Evolutionary conservation across 2,888 invertebrate genomes (phyloP), one percentile per base, ranked within the genome.

Genomic region (Pyrocoelia pectoralis): DNA sequence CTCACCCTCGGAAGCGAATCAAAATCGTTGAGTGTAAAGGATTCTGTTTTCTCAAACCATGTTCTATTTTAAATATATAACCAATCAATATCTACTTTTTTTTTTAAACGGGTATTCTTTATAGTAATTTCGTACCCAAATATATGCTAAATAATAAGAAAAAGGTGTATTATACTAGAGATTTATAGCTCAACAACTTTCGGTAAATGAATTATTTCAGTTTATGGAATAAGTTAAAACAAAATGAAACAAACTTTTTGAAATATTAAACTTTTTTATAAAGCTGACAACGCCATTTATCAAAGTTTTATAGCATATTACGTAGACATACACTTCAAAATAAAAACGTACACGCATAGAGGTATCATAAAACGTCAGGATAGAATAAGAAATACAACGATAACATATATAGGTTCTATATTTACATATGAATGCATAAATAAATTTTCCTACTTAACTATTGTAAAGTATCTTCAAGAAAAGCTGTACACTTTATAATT

Each of bases 191-290:
- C 24, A 6, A 24, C 24, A 24, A 24, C 24, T 24, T 24, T 6
- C 24, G 6, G 2, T 33, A 33, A n/a, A 33, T 33, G n/a, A 33
- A 33, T 33, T 33, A 33, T 33, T 33, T 8, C 33, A n/a, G 33
- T 33, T 33, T 33, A 33, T n/a, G 33, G 33, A 4, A n/a, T n/a
- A n/a, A 33, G 33, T 24, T 24, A 10, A 33, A n/a, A 33, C 2
- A 33, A 33, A 33, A 33, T 33, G 33, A 33, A 33, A 33, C 33
- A 33, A 33, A 33, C 33, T 33, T 33, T 24, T 33, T 33, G 9
- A 33, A 33, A n/a, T n/a, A 33, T 33, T 33, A 33, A 33, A 33
- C 33, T 33, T 33, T 33, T 33, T 33, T 33, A 33, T n/a, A 33
- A 33, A 33, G 33, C 33, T 33, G 33, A 33, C 33, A 33, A 33